These are phyloP conservation scores for Platycnemis pennipes DNA, from an alignment of 2,888 invertebrate species.

Conservation along the genomic window DNA sequence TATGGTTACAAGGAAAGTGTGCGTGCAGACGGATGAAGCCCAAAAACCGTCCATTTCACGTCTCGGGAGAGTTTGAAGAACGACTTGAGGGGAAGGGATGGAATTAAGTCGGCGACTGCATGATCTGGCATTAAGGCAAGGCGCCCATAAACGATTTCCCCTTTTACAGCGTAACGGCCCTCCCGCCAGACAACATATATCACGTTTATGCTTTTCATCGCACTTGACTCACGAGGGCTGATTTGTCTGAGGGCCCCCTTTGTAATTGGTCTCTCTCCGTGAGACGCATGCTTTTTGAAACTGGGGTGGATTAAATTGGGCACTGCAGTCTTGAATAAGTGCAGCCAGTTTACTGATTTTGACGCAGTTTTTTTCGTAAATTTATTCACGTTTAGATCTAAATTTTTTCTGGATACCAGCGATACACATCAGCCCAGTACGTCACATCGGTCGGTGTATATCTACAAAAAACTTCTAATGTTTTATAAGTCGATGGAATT, in stretches of 20 bases:
- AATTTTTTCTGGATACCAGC: no score
- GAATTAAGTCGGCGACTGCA: not conserved
- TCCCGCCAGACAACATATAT: not conserved
- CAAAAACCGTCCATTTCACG: not conserved
- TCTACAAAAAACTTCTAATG: no score
- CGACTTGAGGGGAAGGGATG: not conserved
- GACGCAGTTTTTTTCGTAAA: no score
- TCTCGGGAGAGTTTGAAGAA: not conserved
- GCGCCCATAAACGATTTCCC: not conserved
- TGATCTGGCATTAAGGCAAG: not conserved
- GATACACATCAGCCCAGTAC: no score
- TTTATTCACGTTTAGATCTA: no score
- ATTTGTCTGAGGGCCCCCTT: not conserved
- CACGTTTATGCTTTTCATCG: not conserved
- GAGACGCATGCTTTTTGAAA: not conserved
- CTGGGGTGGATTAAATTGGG: not conserved
- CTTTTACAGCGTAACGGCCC: not conserved
- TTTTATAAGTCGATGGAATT: no score
- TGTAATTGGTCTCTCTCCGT: not conserved
- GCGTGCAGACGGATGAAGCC: slow-evolving; percentile 10
- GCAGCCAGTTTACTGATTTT: not conserved
- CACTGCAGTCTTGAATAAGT: not conserved
- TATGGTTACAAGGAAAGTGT: not conserved
- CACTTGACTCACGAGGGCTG: not conserved
- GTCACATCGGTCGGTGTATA: no score